A percentile compares a stretch with the other conserved stretches of the same genome.
phyloP scores from a whole-genome alignment of 2,888 invertebrate species.

The Diarsia brunnea region DNA sequence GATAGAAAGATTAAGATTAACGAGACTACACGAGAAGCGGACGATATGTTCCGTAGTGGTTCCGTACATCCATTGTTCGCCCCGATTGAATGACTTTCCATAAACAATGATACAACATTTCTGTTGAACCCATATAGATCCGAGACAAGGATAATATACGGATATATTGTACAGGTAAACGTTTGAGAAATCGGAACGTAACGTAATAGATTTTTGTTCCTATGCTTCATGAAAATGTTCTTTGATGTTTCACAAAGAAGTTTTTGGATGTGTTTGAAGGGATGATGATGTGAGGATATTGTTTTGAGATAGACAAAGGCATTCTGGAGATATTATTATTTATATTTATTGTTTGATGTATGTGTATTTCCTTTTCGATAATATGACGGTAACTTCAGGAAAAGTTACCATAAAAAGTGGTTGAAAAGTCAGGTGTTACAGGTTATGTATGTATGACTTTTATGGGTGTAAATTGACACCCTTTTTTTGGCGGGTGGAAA shows the following conservation, averaged over 20 bases:
- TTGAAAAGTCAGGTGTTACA: not conserved
- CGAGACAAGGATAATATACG: conserved; percentile 75
- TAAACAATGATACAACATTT: conserved; percentile 86
- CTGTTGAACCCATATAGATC: conserved; percentile 69
- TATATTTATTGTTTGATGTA: not conserved
- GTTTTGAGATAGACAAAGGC: conserved; percentile 39
- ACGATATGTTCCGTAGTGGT: conserved; percentile 78
- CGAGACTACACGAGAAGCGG: conserved; percentile 77
- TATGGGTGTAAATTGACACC: not conserved
- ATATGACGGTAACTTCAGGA: not conserved
- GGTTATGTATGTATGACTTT: not conserved
- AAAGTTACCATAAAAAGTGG: not conserved
- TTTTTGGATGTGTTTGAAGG: conserved; percentile 39
- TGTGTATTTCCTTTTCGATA: not conserved
- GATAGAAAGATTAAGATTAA: conserved; percentile 86
- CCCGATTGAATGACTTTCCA: conserved; percentile 87
- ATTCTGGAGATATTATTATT: not conserved
- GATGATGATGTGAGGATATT: conserved; percentile 43
- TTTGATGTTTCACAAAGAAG: conserved; percentile 66
- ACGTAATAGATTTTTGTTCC: conserved; percentile 65
- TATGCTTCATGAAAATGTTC: conserved; percentile 45
- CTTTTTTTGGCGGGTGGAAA: too few species aligned
- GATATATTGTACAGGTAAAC: conserved; percentile 66
- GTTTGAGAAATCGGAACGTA: conserved; percentile 63
- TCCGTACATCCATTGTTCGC: conserved; percentile 73